A percentile compares a stretch with the other conserved stretches of the same genome.
phyloP scores from a whole-genome alignment of 1,140 invertebrate genomes.

The Lerema accius region DNA sequence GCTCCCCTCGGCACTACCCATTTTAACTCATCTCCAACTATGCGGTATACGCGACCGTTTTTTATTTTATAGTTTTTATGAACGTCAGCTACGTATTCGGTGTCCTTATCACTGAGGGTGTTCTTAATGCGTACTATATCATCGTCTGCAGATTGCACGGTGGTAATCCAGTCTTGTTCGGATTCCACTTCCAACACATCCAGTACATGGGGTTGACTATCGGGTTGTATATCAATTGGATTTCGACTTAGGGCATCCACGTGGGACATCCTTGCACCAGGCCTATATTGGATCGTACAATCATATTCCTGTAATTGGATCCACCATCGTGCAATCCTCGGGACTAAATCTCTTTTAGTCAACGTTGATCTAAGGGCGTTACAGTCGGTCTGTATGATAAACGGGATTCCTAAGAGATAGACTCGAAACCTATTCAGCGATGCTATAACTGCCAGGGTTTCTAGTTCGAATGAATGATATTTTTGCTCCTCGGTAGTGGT shows the following conservation, averaged over 20 bases:
- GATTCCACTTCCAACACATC: conserved; percentile 22
- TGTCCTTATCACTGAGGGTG: conserved; percentile 10
- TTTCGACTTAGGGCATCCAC: conserved; percentile 35
- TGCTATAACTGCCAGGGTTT: conserved; percentile 32
- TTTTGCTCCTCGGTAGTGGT: conserved; percentile 28
- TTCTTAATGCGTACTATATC: conserved; percentile 19
- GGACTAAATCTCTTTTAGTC: conserved; percentile 31
- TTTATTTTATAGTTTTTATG: conserved; percentile 30
- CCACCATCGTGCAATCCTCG: conserved; percentile 35
- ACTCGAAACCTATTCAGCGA: conserved; percentile 31
- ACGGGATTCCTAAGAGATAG: conserved; percentile 27
- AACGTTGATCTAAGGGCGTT: conserved; percentile 30
- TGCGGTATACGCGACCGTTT: conserved; percentile 12
- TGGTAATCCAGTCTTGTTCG: conserved; percentile 24
- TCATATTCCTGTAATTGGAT: conserved; percentile 31
- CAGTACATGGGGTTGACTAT: conserved; percentile 3
- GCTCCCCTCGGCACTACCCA: conserved; percentile 31
- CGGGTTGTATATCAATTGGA: conserved; percentile 8
- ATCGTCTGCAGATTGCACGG: conserved; percentile 22
- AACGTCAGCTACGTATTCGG: conserved; percentile 6
- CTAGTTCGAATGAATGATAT: conserved; percentile 28
- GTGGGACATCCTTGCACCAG: conserved; percentile 27
- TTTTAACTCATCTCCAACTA: conserved; percentile 3
- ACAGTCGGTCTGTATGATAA: conserved; percentile 35
- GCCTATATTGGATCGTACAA: conserved; percentile 28